Evolutionary conservation across 2,888 invertebrate species (phyloP), one percentile per base, ranked within the genome.

Genomic region (Gerosis bhagava): DNA sequence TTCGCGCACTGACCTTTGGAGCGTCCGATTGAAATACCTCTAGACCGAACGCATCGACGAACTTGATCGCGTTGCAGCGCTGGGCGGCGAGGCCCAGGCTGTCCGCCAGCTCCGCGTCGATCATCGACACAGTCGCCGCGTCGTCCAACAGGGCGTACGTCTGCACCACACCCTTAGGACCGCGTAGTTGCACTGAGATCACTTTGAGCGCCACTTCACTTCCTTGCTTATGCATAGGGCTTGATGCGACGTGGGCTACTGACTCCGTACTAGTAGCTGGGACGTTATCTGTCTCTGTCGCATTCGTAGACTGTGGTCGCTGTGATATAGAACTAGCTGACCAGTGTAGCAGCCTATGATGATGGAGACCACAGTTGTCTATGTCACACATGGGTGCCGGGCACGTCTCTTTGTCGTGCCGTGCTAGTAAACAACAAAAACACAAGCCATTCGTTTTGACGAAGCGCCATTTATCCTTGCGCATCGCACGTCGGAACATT

Each of bases 401-500:
- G 12, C 51, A 54, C 5, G 17, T 21, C 2, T 32, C 13, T 3
- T 22, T 24, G 5, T 24, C 29, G 21, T 50, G 41, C 7, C 34
- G 29, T 8, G 39, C 12, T n/a, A 2, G 7, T 3, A 42, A 8
- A n/a, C 42, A 41, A 29, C 41, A 32, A 16, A 11, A 32, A 39
- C 50, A 55, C 6, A 55, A 12, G 6, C 28, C 25, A 4, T 43
- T 29, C 3, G 31, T 10, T 48, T 47, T 50, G 3, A 48, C 50
- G 42, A 19, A 51, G n/a, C 28, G 37, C 54, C 50, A 54, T 26
- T 28, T 26, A 32, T 53, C 51, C 17, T 35, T 42, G n/a, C 50
- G 32, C 50, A 58, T 45, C 5, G 58, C 56, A 1, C 53, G 45
- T 42, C 43, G 54, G 13, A 58, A 58, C 10, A 11, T n/a, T 5